Evolutionary conservation across 2,888 invertebrate genomes (phyloP).

Genomic region (Callinectes sapidus): DNA sequence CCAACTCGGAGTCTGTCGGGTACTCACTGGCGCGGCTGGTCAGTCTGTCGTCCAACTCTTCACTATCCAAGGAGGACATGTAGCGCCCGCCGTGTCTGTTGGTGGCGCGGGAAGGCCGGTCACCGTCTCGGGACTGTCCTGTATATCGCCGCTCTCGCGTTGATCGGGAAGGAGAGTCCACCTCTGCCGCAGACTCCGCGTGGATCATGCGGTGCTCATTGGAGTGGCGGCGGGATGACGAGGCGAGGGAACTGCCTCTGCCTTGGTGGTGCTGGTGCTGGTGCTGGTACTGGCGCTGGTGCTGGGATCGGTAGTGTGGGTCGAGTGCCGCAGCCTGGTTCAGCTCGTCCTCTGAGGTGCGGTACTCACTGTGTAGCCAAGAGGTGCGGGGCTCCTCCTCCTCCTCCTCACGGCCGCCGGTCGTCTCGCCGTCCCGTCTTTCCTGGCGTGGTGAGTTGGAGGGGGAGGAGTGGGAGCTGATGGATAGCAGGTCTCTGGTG

Average conservation of each 20-base stretch:
- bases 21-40: constrained; percentile 24
- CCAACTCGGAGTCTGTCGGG: constrained; percentile 63
- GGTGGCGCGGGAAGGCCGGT: neutral
- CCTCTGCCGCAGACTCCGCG: constrained; percentile 41
- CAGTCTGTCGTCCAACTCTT: constrained; percentile 52
- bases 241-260: neutral
- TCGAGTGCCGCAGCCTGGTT: constrained; percentile 20
- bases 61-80: constrained; percentile 62
- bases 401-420: constrained; percentile 11
- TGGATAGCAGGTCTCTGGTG: constrained; percentile 66
- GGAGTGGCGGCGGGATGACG: constrained; percentile 17
- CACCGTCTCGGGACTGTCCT: constrained; percentile 16
- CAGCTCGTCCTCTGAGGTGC: constrained; percentile 43
- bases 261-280: constrained; percentile 27
- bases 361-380: constrained; percentile 63
- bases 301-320: constrained; percentile 15
- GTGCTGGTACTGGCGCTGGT: constrained; percentile 44
- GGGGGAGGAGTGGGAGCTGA: constrained; percentile 62
- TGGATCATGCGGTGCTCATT: constrained; percentile 29
- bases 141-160: constrained; percentile 55
- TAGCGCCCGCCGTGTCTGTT: constrained; percentile 32
- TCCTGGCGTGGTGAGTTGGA: constrained; percentile 50
- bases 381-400: constrained; percentile 56
- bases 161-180: constrained; percentile 18
- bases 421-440: neutral